Evolutionary conservation across 2,888 invertebrate species (phyloP).

Genomic region (Ormyrus rosae): DNA sequence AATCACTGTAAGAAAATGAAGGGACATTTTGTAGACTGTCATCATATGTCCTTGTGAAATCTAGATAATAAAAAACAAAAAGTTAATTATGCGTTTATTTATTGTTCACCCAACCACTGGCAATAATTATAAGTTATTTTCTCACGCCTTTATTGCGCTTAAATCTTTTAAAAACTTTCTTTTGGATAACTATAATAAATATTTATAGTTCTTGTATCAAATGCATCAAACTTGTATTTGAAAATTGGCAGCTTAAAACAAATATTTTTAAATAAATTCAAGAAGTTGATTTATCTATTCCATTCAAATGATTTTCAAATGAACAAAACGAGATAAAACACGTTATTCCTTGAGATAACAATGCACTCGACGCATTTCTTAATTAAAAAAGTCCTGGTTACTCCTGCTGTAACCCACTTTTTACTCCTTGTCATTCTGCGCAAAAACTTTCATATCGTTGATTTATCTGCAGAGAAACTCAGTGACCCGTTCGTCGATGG

Average conservation of each 20-base stretch:
- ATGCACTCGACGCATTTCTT: slow-evolving; percentile 17
- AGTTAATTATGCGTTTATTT: slow-evolving; percentile 6
- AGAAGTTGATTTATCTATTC: neutral
- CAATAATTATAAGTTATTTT: neutral
- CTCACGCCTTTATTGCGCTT: too few species aligned
- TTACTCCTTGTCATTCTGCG: slow-evolving; percentile 1
- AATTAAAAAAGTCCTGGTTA: slow-evolving; percentile 40
- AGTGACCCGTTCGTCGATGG: slow-evolving; percentile 28
- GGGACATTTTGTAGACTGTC: slow-evolving; percentile 53
- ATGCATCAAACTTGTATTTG: too few species aligned
- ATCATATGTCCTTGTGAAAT: slow-evolving; percentile 55
- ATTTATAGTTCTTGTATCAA: too few species aligned
- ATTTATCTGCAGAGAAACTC: slow-evolving; percentile 55
- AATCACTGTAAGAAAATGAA: slow-evolving; percentile 35
- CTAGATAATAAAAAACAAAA: slow-evolving; percentile 57
- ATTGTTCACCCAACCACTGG: neutral
- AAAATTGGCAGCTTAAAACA: too few species aligned
- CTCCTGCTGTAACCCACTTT: slow-evolving; percentile 6
- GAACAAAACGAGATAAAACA: neutral
- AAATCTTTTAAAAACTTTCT: too few species aligned
- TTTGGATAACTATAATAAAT: too few species aligned
- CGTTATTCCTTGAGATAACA: neutral
- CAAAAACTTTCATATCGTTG: slow-evolving; percentile 48
- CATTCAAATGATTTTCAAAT: neutral
- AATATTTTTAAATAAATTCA: neutral